These are phyloP conservation scores for Drosophila truncata DNA, from an alignment of 1,140 invertebrate species.

Conservation along the genomic window DNA sequence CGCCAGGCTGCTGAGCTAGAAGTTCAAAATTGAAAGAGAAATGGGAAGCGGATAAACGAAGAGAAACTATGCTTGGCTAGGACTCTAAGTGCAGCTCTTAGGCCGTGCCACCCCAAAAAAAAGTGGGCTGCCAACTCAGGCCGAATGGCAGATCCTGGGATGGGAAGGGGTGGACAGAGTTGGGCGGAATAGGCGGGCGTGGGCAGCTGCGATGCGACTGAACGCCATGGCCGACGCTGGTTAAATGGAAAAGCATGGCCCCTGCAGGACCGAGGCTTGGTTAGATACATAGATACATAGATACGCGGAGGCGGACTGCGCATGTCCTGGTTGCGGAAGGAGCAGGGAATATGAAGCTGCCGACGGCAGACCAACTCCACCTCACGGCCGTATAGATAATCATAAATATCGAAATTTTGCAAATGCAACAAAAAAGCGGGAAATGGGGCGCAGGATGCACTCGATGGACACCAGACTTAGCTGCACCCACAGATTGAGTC, in stretches of 20 bases:
- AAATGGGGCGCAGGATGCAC: constrained; percentile 39
- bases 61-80: constrained; percentile 57
- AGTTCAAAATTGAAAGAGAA: constrained; percentile 57
- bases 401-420: constrained; percentile 74
- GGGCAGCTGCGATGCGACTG: constrained; percentile 61
- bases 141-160: constrained; percentile 17
- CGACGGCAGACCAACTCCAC: constrained; percentile 63
- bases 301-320: constrained; percentile 42
- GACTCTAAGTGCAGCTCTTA: constrained; percentile 54
- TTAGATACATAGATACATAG: constrained; percentile 60
- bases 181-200: constrained; percentile 21
- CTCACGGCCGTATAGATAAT: constrained; percentile 55
- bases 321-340: constrained; percentile 42
- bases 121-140: constrained; percentile 57
- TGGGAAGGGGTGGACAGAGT: neutral
- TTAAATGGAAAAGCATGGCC: constrained; percentile 70
- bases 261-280: constrained; percentile 61
- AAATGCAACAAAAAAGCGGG: constrained; percentile 42
- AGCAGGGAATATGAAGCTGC: constrained; percentile 33
- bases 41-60: constrained; percentile 66
- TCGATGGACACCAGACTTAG: constrained; percentile 66
- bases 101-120: constrained; percentile 31
- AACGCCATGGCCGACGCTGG: constrained; percentile 74
- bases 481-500: constrained; percentile 37
- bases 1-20: constrained; percentile 37